Percentiles rank a stretch among this genome's conserved stretches.
Conservation (phyloP, 2,113 vertebrate species). For the Romanogobio albipinnatus region DNA sequence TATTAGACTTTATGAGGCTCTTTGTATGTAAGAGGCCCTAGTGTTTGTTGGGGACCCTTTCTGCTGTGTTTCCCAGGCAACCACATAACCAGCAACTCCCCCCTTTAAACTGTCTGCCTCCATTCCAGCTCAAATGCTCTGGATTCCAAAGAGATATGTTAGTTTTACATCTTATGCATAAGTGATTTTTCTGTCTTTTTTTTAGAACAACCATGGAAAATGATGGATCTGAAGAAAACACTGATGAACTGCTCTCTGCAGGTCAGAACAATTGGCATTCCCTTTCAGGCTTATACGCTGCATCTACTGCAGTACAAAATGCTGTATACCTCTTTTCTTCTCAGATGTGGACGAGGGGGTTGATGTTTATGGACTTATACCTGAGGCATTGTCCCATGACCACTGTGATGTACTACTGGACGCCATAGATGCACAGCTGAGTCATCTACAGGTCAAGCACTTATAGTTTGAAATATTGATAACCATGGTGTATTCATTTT, state of each 20-base stretch:
- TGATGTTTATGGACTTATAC: background rate
- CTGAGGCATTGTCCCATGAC: constrained; percentile 51
- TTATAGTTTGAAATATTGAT: background rate
- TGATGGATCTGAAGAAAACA: constrained; percentile 47
- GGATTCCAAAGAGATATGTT: background rate
- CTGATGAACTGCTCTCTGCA: constrained; percentile 59
- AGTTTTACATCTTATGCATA: background rate
- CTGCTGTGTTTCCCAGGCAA: constrained; percentile 16
- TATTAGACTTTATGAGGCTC: background rate
- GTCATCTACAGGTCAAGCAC: constrained; percentile 68
- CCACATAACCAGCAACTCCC: background rate
- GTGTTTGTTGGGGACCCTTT: background rate
- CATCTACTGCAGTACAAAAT: background rate
- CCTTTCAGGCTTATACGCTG: background rate
- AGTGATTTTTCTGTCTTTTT: background rate
- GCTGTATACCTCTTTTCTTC: background rate
- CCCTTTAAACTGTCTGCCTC: background rate
- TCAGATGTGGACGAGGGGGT: constrained; percentile 54
- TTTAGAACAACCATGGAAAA: constrained; percentile 60
- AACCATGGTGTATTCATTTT: background rate
- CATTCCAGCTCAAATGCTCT: background rate
- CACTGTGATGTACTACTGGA: constrained; percentile 69
- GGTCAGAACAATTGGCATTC: constrained; percentile 57
- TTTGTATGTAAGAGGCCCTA: background rate
- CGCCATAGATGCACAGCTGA: constrained; percentile 66